These are phyloP conservation scores for Zonitis immaculata DNA, from an alignment of 2,888 invertebrate species.

Conservation along the genomic window DNA sequence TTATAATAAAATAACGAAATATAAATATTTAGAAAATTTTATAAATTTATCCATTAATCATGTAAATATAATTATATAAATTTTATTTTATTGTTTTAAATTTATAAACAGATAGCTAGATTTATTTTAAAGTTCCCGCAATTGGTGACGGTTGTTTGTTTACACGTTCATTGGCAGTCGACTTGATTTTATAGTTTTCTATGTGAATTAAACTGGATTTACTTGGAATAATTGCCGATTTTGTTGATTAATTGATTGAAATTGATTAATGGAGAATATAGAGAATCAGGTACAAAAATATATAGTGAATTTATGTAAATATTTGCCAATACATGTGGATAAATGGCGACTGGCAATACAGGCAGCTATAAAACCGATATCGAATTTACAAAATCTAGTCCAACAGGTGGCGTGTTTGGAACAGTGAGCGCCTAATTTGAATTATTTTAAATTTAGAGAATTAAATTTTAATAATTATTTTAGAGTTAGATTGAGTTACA, in stretches of 20 bases:
- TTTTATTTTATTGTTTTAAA: no score
- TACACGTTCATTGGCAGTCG: no score
- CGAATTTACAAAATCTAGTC: slow-evolving; percentile 53
- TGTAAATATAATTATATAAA: no score
- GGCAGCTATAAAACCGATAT: slow-evolving; percentile 52
- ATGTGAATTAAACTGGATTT: no score
- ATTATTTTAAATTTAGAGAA: not conserved
- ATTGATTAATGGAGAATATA: slow-evolving; percentile 18
- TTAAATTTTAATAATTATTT: slow-evolving; percentile 24
- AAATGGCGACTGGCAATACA: slow-evolving; percentile 51
- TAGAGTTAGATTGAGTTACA: slow-evolving; percentile 49
- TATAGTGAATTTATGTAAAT: slow-evolving; percentile 53
- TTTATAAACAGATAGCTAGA: no score
- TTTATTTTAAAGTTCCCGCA: no score
- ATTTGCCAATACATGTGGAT: slow-evolving; percentile 51
- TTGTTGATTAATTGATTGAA: no score
- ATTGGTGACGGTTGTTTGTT: no score
- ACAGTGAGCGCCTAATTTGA: slow-evolving; percentile 44
- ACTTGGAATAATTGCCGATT: no score
- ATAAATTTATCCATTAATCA: no score
- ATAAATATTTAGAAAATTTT: no score
- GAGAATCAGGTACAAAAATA: slow-evolving; percentile 51
- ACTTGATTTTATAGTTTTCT: not conserved
- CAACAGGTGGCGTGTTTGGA: slow-evolving; percentile 52
- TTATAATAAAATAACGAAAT: no score